Base-by-base conservation (phyloP, 1,140 invertebrate species). In the Drosophila kohkoa region DNA sequence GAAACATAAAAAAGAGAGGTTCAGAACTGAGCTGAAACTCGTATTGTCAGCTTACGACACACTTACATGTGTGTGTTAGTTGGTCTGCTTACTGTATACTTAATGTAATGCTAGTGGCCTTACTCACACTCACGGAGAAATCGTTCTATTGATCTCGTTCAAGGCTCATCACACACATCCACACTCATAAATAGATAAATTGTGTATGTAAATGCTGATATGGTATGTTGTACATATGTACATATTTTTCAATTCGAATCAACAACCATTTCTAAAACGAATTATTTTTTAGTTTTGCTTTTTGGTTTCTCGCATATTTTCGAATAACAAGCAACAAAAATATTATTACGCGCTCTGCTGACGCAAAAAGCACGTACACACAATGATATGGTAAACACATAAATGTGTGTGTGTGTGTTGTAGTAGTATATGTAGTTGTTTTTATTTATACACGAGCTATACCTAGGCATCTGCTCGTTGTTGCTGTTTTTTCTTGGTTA, bases 361-460 rank as follows among this genome's bases (percentile, higher is more conserved):
- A 88, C 85, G 85, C 81, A 83, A 75, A 83, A 75, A 81, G 77
- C 83, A 88, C 83, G 83, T 88, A 79, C 82, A 72, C 71, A 60
- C 71, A 60, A 6, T 25, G 63, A 75, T 75, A 70, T 58, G 49
- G 15, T 63, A 51, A 13, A 66, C 30, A 59, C 1, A 25, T 48
- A 54, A 52, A 28, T 54, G 38, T 63, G 67, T 63, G 52, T 55
- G 30, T 49, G 41, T 59, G n/a, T 62, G 71, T 55, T 32, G 13
- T 64, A 11, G 0, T 35, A 43, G 20, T 43, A 10, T 54, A 46
- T 67, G 64, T 54, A 73, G 54, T 65, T 75, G 68, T 65, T 58
- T 75, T 75, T 75, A 75, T 75, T 71, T 75, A 59, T 71, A 75
- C 54, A 59, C 54, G 25, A 71, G 73, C 73, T 72, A 52, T 74